phyloP scores from a whole-genome alignment of 2,888 invertebrate species.

The Antitype chi region DNA sequence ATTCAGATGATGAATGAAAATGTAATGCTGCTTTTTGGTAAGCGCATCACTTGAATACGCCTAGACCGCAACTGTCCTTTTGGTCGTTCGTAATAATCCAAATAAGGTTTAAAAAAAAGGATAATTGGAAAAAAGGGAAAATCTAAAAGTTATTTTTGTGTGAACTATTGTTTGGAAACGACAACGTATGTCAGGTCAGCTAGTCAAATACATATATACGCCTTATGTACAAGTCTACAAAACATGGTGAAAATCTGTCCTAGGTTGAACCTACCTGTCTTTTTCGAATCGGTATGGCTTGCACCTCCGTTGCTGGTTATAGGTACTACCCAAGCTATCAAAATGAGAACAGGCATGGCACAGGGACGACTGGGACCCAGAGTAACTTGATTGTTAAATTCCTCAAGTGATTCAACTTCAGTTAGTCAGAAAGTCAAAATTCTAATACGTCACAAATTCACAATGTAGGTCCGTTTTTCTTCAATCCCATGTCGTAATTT shows the following conservation, averaged over 20 bases:
- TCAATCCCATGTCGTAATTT: constrained; percentile 1
- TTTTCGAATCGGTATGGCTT: not conserved
- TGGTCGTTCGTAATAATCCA: not conserved
- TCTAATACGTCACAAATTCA: constrained; percentile 1
- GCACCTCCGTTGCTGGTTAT: not conserved
- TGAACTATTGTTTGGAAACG: not conserved
- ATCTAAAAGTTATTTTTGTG: not conserved
- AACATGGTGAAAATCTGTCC: not conserved
- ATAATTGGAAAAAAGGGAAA: not conserved
- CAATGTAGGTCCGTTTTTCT: not conserved
- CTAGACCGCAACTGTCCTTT: not conserved
- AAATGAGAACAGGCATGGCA: not conserved
- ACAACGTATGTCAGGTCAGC: not conserved
- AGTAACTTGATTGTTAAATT: not conserved
- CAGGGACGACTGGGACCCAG: not conserved
- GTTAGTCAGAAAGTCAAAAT: constrained; percentile 14
- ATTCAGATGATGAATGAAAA: too few species aligned
- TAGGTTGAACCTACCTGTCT: not conserved
- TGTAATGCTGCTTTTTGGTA: not conserved
- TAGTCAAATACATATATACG: not conserved
- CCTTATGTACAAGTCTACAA: not conserved
- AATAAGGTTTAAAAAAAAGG: not conserved
- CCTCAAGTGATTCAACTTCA: constrained; percentile 19
- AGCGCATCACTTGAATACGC: not conserved
- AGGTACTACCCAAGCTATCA: not conserved